A percentile compares a stretch with the other conserved stretches of the same genome.
phyloP scores from a whole-genome alignment of 1,140 invertebrate genomes.

The Cataglyphis hispanica region DNA sequence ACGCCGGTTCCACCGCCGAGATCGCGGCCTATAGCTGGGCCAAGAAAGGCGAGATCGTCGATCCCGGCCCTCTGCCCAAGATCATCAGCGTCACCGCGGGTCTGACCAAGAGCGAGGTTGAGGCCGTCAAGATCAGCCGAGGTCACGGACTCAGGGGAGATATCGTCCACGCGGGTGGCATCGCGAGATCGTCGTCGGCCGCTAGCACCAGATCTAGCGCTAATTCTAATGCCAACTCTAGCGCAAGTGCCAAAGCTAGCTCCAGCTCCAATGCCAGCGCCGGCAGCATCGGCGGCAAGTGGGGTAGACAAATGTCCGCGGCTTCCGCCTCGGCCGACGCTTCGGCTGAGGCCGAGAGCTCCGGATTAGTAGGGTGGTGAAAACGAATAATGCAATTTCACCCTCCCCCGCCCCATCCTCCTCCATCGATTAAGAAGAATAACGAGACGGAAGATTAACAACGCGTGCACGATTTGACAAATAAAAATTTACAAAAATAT shows the following conservation, averaged over 20 bases:
- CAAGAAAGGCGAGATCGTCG: not conserved
- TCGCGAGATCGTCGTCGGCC: not conserved
- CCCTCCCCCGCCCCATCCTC: no score
- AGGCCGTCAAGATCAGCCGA: not conserved
- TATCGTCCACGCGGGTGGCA: not conserved
- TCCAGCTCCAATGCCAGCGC: not conserved
- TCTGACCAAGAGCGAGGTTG: not conserved
- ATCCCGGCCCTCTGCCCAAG: not conserved
- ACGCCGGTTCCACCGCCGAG: not conserved
- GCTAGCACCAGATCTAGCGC: not conserved
- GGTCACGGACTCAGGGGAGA: not conserved
- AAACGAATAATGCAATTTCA: not conserved
- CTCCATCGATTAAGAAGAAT: no score
- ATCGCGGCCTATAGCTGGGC: not conserved
- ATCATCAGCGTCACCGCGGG: constrained; percentile 3
- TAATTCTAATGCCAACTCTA: not conserved
- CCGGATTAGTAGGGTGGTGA: not conserved
- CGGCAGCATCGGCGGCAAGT: not conserved
- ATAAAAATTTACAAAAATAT: constrained; percentile 10
- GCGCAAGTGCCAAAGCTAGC: no score
- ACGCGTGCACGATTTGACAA: not conserved
- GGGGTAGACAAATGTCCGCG: not conserved
- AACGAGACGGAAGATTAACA: not conserved
- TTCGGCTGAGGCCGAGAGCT: not conserved
- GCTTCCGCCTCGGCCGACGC: not conserved